phyloP scores from a whole-genome alignment of 2,113 vertebrate species.

The Pitta sordida region DNA sequence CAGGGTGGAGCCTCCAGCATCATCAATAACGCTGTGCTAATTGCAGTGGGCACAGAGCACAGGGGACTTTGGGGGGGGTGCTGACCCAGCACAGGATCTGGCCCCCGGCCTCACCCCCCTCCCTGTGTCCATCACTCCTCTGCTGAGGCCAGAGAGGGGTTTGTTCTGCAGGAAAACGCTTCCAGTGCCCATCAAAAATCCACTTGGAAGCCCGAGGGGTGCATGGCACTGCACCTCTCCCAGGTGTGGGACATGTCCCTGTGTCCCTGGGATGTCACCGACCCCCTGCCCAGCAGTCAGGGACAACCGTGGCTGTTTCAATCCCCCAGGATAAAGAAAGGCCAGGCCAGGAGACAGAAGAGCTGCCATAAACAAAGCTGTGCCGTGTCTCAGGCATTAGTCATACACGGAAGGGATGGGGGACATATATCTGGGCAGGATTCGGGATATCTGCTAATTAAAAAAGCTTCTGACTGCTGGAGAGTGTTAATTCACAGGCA shows the following conservation, averaged over 20 bases:
- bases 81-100: not conserved
- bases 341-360: not conserved
- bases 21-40: not conserved
- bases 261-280: not conserved
- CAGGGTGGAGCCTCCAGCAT: not conserved
- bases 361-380: not conserved
- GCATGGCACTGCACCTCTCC: accelerated
- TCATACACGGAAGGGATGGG: not conserved
- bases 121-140: not conserved
- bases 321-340: not conserved
- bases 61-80: not conserved
- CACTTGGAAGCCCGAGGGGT: accelerated
- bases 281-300: accelerated
- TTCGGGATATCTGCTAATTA: constrained; percentile 11
- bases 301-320: not conserved
- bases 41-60: constrained; percentile 28
- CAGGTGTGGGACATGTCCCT: accelerated
- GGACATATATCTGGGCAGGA: constrained; percentile 25
- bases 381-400: not conserved
- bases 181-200: not conserved
- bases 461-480: not conserved
- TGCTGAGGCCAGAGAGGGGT: accelerated
- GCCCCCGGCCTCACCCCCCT: accelerated
- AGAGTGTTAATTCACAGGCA: not conserved
- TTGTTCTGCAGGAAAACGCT: not conserved